These are phyloP conservation scores for Callochromis pleurospilus DNA, from an alignment of 2,113 vertebrate species.

Conservation along the genomic window DNA sequence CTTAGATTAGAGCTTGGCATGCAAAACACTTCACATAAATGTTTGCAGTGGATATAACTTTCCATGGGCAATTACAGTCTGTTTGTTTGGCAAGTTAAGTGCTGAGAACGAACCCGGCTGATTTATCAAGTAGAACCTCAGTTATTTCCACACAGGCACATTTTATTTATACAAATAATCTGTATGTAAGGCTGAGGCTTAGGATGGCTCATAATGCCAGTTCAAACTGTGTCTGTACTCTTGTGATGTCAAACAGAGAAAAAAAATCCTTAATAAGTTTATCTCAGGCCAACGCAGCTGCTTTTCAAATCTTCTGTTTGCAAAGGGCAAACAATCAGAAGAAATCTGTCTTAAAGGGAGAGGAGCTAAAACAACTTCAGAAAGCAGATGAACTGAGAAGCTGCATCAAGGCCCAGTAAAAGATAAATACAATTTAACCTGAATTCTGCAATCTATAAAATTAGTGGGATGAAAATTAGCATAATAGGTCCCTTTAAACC, in stretches of 20 bases:
- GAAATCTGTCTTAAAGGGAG: not conserved
- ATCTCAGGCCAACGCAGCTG: not conserved
- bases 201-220: not conserved
- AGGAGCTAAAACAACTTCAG: not conserved
- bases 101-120: not conserved
- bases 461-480: not conserved
- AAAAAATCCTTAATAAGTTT: not conserved
- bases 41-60: not conserved
- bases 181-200: rapidly evolving
- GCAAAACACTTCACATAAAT: not conserved
- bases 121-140: not conserved
- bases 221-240: not conserved
- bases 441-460: not conserved
- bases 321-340: not conserved
- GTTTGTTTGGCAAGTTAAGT: not conserved
- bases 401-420: not conserved
- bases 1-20: not conserved
- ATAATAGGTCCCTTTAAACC: not conserved
- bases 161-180: not conserved
- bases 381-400: not conserved
- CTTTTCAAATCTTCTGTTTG: not conserved
- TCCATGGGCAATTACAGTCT: not conserved
- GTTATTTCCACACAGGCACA: not conserved
- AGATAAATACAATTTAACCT: not conserved
- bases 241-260: not conserved